Evolutionary conservation across 2,888 invertebrate genomes (phyloP), one percentile per base, ranked within the genome.

Genomic region (Hipparchia sbordonii): DNA sequence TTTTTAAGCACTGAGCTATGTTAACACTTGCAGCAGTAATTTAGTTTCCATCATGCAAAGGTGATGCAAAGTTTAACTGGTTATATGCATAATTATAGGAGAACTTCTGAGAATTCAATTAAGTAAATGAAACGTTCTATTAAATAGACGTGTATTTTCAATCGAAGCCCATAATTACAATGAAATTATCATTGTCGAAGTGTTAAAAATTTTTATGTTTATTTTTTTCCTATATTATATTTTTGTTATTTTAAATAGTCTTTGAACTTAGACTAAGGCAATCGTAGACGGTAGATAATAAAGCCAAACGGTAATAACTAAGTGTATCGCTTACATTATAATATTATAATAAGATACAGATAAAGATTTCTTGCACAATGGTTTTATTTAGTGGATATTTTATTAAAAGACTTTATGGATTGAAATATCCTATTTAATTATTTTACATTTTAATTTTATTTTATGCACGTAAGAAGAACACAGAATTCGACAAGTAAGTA

Each of bases 41-140:
- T 75, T 74, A 46, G 61, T 48, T 67, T 68, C 70, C 67, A 67
- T 74, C 72, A 72, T 74, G 72, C 67, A 63, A 46, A 67, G 52
- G 63, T 74, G 70, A 72, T 74, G 72, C 67, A 63, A 23, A 67
- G 52, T 60, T 74, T 62, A 62, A 62, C 72, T 67, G 52, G 67
- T 62, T 67, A 23, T 54, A 39, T 63, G 52, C 46, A 56, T 56
- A 45, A 67, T 67, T 67, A 57, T 46, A 63, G 33, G n/a, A 45
- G 46, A 57, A 13, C 46, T 72, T 63, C 62, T 63, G 57, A 59
- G 72, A 70, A 67, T 46, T 72, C 67, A 70, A 74, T 74, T 72
- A 72, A 72, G 45, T 12, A 57, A 67, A 67, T 57, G 45, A 57
- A 57, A 45, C n/a, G 45, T 39, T 57, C 46, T 67, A 57, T 57